Base-by-base conservation (phyloP, 2,888 invertebrate species). In the Trisateles emortualis region DNA sequence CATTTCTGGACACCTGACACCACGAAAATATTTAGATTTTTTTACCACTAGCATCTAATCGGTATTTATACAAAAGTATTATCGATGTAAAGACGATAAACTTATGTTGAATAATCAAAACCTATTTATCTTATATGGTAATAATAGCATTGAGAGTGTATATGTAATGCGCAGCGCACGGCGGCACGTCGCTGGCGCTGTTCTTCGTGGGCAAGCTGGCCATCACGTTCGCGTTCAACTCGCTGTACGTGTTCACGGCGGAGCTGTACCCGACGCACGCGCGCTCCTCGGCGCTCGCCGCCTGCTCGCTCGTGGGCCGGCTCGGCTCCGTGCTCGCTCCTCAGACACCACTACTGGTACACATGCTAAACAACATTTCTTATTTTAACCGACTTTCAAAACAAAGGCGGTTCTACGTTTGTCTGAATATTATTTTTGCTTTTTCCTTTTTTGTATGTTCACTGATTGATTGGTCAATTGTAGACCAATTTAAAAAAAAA, bases 251-350 rank as follows among this genome's bases (percentile, higher is more conserved):
- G 76, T 95, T 94, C 81, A 95, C 96, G 30, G 93, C 95, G 33
- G 96, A 96, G 86, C 89, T 96, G 83, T 96, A 95, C 82, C 96
- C 96, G 8, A 96, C 96, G 40, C 91, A 89, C 58, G 86, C 94
- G 45, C 93, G 96, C 49, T 94, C 95, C 74, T 95, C 95, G 13
- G 90, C 95, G 64, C 90, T 96, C 41, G 95, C 95, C 3, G 92
- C 95, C 42, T 95, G 95, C 83, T 95, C 95, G 41, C 95, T 95
- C 89, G 93, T 95, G 64, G 96, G 96, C 36, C 92, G 96, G 10
- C 66, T 95, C 52, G 96, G 96, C 10, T 95, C 95, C 11, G 94
- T 95, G 78, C 81, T 95, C 46, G 95, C 96, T 22, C 96, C 96
- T 30, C 96, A 95, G 83, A 95, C 95, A 9, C 95, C 95, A 11